phyloP scores from a whole-genome alignment of 2,797 vertebrate genomes.

The Gymnothorax reevesii region DNA sequence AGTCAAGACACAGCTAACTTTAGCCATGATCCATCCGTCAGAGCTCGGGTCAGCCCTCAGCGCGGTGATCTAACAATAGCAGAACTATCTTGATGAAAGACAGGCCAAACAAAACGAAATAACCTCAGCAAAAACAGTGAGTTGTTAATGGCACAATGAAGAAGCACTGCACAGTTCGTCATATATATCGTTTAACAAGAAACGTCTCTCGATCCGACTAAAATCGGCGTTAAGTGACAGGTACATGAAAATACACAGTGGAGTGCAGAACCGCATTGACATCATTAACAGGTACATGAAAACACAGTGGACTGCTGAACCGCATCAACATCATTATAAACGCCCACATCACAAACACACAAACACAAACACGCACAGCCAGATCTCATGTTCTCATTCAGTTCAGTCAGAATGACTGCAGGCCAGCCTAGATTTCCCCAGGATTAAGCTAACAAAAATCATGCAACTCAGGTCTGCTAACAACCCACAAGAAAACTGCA shows the following conservation, averaged over 20 bases:
- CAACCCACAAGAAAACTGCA: not conserved
- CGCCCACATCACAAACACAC: not conserved
- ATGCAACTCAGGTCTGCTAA: not conserved
- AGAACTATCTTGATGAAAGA: constrained; percentile 10
- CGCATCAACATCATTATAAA: not conserved
- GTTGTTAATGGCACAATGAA: not conserved
- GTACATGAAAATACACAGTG: not conserved
- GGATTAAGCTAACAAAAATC: not conserved
- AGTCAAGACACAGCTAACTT: not conserved
- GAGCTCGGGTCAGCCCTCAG: not conserved
- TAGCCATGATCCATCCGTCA: constrained; percentile 19
- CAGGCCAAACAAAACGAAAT: constrained; percentile 14
- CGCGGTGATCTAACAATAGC: not conserved
- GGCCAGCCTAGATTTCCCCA: not conserved
- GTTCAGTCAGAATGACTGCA: too few species aligned
- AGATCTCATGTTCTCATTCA: too few species aligned
- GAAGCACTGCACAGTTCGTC: not conserved
- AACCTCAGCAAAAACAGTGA: not conserved
- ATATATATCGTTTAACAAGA: not conserved
- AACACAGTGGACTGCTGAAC: not conserved
- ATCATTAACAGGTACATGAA: not conserved
- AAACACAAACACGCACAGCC: not conserved
- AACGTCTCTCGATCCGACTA: not conserved
- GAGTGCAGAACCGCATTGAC: not conserved
- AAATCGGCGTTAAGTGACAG: not conserved